Evolutionary conservation across 2,888 invertebrate species (phyloP).

Genomic region (Rosalia funebris): DNA sequence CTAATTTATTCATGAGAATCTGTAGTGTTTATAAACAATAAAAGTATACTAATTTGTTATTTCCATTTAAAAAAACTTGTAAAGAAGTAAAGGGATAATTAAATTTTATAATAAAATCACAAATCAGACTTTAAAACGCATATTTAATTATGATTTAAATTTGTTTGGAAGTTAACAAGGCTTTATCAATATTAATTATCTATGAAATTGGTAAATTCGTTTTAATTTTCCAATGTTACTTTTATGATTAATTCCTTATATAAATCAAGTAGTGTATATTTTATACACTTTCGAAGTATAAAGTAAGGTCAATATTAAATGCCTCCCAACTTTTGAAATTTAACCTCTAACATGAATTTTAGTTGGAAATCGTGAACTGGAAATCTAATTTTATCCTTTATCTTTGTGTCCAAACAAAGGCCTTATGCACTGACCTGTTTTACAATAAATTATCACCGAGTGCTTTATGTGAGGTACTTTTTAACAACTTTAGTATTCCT

Average conservation of each 20-base stretch:
- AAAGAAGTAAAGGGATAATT: background rate
- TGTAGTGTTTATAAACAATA: too few relatives aligned
- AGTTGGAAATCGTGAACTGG: conserved; percentile 21
- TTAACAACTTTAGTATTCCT: too few relatives aligned
- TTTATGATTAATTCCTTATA: background rate
- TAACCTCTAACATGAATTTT: conserved; percentile 17
- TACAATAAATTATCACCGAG: background rate
- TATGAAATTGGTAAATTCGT: background rate
- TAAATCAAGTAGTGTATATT: conserved; percentile 7
- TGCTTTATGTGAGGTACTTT: background rate
- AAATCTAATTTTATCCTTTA: conserved; percentile 23
- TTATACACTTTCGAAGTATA: background rate
- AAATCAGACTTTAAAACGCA: background rate
- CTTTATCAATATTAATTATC: conserved; percentile 1
- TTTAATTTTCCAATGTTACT: background rate
- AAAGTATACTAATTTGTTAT: too few relatives aligned
- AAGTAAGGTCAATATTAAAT: conserved; percentile 27
- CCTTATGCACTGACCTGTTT: conserved; percentile 9
- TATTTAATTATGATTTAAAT: background rate
- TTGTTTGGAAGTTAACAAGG: background rate
- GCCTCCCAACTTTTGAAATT: conserved; percentile 22
- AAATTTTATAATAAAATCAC: background rate
- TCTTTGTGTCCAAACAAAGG: conserved; percentile 17
- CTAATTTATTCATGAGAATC: too few relatives aligned
- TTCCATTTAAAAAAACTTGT: too few relatives aligned